Base-by-base conservation (phyloP, 2,113 vertebrate genomes). In the Brachypteracias leptosomus region DNA sequence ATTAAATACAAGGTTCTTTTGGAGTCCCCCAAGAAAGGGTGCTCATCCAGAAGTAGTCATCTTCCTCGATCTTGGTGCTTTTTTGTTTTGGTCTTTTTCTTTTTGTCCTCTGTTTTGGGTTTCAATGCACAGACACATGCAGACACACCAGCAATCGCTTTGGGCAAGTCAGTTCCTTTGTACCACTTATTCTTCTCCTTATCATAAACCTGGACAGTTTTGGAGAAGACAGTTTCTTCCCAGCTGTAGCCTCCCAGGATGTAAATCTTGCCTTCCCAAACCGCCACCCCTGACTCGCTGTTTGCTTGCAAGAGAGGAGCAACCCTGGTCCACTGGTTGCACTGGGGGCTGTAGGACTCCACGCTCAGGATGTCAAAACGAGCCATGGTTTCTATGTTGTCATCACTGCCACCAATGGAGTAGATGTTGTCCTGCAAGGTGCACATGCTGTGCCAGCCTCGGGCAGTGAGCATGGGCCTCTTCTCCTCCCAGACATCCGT, bases 401-500 rank as follows among this genome's bases (percentile, higher is more conserved):
- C 99, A 13, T 99, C 98, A 4, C 99, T 99, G 95, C 99, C 99
- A 1, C 99, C 99, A 0, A 99, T 98, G 83, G 98, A 98, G 62
- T 99, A 99, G 96, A 99, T 98, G 22, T 91, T 98, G 90, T 99
- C 98, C 31, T 97, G 97, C 46, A 99, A 94, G 67, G 99, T 99
- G 57, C 99, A 99, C 99, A 99, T 99, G 97, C 99, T 99, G 98
- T 99, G 99, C 99, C 99, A 99, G 26, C 99, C 99, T 0, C 99
- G 97, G 1, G 99, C 98, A 1, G 98, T 96, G 25, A 97, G 97
- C 99, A 99, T 99, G 9, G 99, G 97, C 92, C 97, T 98, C 49
- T 98, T 97, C 85, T 99, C 99, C 74, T 97, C 96, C 99, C 99
- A 99, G 8, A 97, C 95, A 2, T 98, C 98, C 0, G 96, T 98